phyloP scores from a whole-genome alignment of 2,797 vertebrate species.

The Momotus momota region DNA sequence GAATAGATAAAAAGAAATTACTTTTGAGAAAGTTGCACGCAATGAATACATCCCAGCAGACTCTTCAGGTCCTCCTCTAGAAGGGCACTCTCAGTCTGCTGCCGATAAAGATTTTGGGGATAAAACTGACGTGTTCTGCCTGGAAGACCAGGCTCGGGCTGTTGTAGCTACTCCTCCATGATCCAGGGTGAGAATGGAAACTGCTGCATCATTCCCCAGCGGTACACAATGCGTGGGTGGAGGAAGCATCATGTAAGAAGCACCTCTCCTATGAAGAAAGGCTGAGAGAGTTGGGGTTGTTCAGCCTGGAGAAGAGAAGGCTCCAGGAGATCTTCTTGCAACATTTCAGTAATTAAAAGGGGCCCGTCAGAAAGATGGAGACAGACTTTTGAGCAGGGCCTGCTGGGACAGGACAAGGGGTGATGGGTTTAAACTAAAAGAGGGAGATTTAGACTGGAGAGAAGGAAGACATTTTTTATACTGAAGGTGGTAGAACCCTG shows the following conservation, averaged over 20 bases:
- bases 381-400: neutral
- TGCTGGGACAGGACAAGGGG: neutral
- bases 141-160: neutral
- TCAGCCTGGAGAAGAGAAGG: neutral
- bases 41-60: neutral
- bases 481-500: neutral
- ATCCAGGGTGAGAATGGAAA: neutral
- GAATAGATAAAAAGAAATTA: conserved; percentile 48
- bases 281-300: neutral
- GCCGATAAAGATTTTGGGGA: neutral
- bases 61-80: neutral
- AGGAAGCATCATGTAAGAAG: neutral
- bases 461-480: neutral
- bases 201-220: accelerated
- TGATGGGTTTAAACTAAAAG: neutral
- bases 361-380: neutral
- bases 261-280: neutral
- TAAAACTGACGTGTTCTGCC: neutral
- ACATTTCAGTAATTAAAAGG: neutral
- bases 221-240: accelerated
- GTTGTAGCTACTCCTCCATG: neutral
- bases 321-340: neutral
- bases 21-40: conserved; percentile 21
- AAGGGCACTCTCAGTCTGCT: neutral
- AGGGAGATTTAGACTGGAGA: neutral